These are phyloP conservation scores for Periophthalmodon schlosseri DNA, from an alignment of 2,113 vertebrate genomes.

Conservation along the genomic window DNA sequence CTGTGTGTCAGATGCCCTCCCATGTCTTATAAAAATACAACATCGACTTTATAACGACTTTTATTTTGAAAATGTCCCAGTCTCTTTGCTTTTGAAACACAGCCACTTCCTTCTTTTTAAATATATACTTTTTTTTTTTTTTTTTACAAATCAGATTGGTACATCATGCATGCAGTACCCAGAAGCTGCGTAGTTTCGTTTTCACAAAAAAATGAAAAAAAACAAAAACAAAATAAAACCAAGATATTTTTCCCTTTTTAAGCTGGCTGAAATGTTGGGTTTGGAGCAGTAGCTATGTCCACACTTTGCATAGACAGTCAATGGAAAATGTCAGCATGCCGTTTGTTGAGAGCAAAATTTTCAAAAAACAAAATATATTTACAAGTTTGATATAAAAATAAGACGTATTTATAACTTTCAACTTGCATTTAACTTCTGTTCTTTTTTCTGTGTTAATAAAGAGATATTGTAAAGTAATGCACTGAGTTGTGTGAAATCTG, in stretches of 20 bases:
- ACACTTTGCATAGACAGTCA: slow-evolving; percentile 76
- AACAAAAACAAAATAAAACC: slow-evolving; percentile 49
- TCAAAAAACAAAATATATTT: slow-evolving; percentile 68
- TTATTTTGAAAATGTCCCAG: slow-evolving; percentile 78
- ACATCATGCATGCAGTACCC: slow-evolving; percentile 79
- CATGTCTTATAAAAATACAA: not conserved
- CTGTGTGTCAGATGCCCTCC: no score
- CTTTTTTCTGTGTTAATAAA: slow-evolving; percentile 31
- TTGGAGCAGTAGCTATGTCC: slow-evolving; percentile 70
- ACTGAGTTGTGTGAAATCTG: slow-evolving; percentile 6
- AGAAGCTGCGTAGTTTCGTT: slow-evolving; percentile 66
- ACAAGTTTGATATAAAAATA: slow-evolving; percentile 69
- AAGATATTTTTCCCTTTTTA: slow-evolving; percentile 57
- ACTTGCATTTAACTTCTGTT: slow-evolving; percentile 44
- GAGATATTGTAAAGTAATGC: slow-evolving; percentile 17
- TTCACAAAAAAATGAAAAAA: slow-evolving; percentile 64
- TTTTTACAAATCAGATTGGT: slow-evolving; percentile 75
- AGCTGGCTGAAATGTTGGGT: slow-evolving; percentile 56
- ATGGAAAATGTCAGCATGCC: slow-evolving; percentile 73
- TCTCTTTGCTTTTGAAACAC: slow-evolving; percentile 70
- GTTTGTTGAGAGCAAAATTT: slow-evolving; percentile 67
- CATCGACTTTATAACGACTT: slow-evolving; percentile 51
- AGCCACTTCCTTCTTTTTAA: slow-evolving; percentile 59
- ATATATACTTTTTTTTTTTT: slow-evolving; percentile 52
- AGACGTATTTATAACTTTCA: slow-evolving; percentile 53